phyloP scores from a whole-genome alignment of 1,140 invertebrate genomes.

The Apis dorsata region DNA sequence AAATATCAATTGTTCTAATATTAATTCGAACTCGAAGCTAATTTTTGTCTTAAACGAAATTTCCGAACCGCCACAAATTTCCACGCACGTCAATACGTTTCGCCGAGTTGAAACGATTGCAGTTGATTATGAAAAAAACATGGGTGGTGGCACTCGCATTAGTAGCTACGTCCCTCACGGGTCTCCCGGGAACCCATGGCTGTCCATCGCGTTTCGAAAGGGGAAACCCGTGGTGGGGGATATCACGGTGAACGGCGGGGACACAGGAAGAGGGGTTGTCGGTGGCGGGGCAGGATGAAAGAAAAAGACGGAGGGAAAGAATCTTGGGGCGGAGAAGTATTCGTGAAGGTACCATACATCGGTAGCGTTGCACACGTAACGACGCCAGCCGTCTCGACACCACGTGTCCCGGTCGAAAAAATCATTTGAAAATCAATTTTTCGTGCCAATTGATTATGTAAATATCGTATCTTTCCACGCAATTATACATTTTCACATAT shows the following conservation, averaged over 20 bases:
- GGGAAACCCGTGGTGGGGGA: conserved; percentile 40
- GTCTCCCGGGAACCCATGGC: conserved; percentile 40
- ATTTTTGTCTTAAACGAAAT: no score
- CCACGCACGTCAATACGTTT: no score
- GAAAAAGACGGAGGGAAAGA: conserved; percentile 53
- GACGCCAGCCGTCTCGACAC: conserved; percentile 64
- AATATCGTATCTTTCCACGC: no score
- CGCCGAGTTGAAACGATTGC: no score
- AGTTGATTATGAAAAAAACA: neutral
- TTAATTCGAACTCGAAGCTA: no score
- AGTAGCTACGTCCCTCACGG: conserved; percentile 49
- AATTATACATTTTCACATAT: neutral
- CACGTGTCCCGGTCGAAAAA: conserved; percentile 56
- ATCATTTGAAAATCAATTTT: neutral
- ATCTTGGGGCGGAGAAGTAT: conserved; percentile 54
- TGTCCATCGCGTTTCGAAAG: conserved; percentile 50
- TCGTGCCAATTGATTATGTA: no score
- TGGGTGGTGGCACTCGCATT: conserved; percentile 17
- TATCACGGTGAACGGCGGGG: conserved; percentile 17
- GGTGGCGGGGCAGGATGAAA: conserved; percentile 8
- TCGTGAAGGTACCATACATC: conserved; percentile 54
- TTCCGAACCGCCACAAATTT: no score
- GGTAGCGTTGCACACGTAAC: conserved; percentile 58
- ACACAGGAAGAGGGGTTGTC: neutral
- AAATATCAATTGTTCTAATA: no score